Percentiles rank a stretch among this genome's conserved stretches.
phyloP scores from a whole-genome alignment of 2,797 vertebrate species.

The Myotis myotis region DNA sequence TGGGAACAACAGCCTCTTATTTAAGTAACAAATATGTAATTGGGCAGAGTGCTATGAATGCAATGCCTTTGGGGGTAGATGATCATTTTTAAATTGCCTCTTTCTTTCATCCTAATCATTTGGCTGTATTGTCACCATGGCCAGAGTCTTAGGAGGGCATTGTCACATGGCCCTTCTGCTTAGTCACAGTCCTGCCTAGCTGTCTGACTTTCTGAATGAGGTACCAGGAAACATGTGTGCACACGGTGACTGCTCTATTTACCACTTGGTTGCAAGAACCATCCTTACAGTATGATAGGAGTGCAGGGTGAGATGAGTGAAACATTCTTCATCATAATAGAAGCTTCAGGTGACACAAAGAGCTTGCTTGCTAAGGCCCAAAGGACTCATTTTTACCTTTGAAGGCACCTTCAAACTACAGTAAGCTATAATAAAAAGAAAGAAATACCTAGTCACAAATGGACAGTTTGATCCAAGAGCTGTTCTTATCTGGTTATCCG shows the following conservation, averaged over 20 bases:
- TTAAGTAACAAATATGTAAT: slow-evolving; percentile 44
- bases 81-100: slow-evolving; percentile 32
- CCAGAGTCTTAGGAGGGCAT: neutral
- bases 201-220: slow-evolving; percentile 61
- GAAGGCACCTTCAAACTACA: slow-evolving; percentile 66
- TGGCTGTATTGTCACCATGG: slow-evolving; percentile 5
- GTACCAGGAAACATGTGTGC: slow-evolving; percentile 57
- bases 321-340: slow-evolving; percentile 73
- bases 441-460: slow-evolving; percentile 28
- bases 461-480: slow-evolving; percentile 45
- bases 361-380: slow-evolving; percentile 65
- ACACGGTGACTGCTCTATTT: slow-evolving; percentile 51
- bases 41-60: neutral
- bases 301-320: slow-evolving; percentile 64
- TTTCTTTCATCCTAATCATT: slow-evolving; percentile 38
- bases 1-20: slow-evolving; percentile 47
- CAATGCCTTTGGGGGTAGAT: neutral
- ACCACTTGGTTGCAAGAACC: slow-evolving; percentile 57
- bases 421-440: slow-evolving; percentile 57
- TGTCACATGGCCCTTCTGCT: neutral
- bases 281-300: slow-evolving; percentile 50
- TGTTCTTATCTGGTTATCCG: slow-evolving; percentile 58
- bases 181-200: neutral
- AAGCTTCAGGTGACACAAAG: slow-evolving; percentile 62
- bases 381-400: slow-evolving; percentile 72